phyloP scores from a whole-genome alignment of 2,113 vertebrate genomes.

The Daubentonia madagascariensis region DNA sequence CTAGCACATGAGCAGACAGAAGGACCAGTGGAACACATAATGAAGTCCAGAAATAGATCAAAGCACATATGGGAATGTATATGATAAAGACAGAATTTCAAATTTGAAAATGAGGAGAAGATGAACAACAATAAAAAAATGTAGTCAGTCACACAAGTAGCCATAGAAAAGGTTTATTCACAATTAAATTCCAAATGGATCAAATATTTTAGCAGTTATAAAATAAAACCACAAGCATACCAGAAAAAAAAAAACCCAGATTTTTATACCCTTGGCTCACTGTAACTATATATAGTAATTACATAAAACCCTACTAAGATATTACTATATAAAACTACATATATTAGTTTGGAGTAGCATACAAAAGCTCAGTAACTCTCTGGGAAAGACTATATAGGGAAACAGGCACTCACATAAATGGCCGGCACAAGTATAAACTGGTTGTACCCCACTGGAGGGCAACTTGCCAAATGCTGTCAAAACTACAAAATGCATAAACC shows the following conservation, averaged over 20 bases:
- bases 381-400: neutral
- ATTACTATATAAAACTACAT: neutral
- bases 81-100: neutral
- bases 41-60: neutral
- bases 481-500: neutral
- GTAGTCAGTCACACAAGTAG: neutral
- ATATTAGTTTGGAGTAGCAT: neutral
- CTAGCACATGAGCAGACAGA: neutral
- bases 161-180: no score
- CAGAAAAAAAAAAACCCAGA: neutral
- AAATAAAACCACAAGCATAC: neutral
- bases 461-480: neutral
- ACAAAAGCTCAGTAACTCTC: neutral
- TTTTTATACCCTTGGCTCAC: neutral
- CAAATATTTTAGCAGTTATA: neutral
- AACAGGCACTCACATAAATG: neutral
- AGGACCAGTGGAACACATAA: neutral
- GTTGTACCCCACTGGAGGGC: neutral
- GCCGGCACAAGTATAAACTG: neutral
- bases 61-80: neutral
- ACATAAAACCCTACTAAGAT: neutral
- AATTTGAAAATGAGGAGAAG: neutral
- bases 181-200: neutral
- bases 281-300: neutral
- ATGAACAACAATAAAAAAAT: neutral